These are phyloP conservation scores for Epirrita christyi DNA, from an alignment of 2,888 invertebrate species.

Conservation along the genomic window DNA sequence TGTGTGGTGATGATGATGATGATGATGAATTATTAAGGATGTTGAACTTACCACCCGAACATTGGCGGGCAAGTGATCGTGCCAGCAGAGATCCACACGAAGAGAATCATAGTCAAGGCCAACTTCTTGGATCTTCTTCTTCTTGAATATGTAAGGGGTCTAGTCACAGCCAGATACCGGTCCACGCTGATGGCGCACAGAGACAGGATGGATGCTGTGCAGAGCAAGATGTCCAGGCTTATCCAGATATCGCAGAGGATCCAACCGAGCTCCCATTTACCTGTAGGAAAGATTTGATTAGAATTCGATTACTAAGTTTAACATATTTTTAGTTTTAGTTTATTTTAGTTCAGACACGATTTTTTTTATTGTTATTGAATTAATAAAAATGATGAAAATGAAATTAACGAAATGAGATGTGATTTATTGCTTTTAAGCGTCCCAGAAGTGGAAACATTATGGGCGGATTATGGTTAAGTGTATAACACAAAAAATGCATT, in stretches of 20 bases:
- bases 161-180: slow-evolving; percentile 96
- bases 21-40: no score
- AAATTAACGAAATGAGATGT: no score
- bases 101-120: slow-evolving; percentile 93
- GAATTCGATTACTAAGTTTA: no score
- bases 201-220: slow-evolving; percentile 96
- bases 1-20: no score
- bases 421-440: no score
- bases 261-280: slow-evolving; percentile 95
- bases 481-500: no score
- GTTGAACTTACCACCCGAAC: slow-evolving; percentile 93
- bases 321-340: no score
- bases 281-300: slow-evolving; percentile 62
- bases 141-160: slow-evolving; percentile 95
- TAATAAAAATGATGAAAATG: no score
- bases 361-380: no score
- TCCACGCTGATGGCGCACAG: slow-evolving; percentile 96
- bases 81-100: slow-evolving; percentile 95
- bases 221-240: slow-evolving; percentile 95
- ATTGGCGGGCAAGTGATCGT: slow-evolving; percentile 97
- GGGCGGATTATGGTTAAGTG: no score
- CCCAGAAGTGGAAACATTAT: no score
- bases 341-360: no score
- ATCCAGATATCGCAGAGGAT: slow-evolving; percentile 96
- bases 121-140: slow-evolving; percentile 93